phyloP scores from a whole-genome alignment of 2,888 invertebrate species.

The Graphium colonna region DNA sequence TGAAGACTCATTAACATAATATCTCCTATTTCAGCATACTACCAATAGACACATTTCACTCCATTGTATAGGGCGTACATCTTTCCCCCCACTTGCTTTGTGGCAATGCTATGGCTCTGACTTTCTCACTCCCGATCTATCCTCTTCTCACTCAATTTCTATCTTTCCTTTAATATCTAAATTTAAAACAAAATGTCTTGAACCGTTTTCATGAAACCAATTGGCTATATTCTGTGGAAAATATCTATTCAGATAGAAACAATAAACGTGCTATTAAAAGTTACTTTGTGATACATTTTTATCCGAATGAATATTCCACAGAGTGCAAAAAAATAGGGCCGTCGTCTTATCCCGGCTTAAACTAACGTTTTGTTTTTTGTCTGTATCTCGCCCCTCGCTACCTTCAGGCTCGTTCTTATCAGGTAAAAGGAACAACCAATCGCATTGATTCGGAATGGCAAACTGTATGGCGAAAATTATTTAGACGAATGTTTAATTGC shows the following conservation, averaged over 20 bases:
- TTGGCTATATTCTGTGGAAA: slow-evolving; percentile 24
- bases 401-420: slow-evolving; percentile 91
- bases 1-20: background rate
- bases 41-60: slow-evolving; percentile 46
- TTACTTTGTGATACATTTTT: slow-evolving; percentile 1
- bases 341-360: slow-evolving; percentile 44
- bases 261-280: background rate
- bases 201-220: slow-evolving; percentile 2
- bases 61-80: slow-evolving; percentile 51
- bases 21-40: slow-evolving; percentile 30
- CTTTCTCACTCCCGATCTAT: slow-evolving; percentile 43
- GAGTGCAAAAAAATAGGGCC: background rate
- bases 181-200: background rate
- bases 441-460: slow-evolving; percentile 74
- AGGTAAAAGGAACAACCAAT: slow-evolving; percentile 84
- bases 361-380: slow-evolving; percentile 80
- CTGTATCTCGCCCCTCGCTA: slow-evolving; percentile 84
- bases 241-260: slow-evolving; percentile 13
- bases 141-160: slow-evolving; percentile 41
- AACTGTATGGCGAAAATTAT: slow-evolving; percentile 45
- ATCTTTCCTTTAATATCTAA: slow-evolving; percentile 28
- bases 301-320: slow-evolving; percentile 11
- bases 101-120: slow-evolving; percentile 75
- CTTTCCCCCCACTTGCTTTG: slow-evolving; percentile 73
- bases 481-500: slow-evolving; percentile 64